Evolutionary conservation across 1,140 invertebrate genomes (phyloP).

Genomic region (Drosophila leontia): DNA sequence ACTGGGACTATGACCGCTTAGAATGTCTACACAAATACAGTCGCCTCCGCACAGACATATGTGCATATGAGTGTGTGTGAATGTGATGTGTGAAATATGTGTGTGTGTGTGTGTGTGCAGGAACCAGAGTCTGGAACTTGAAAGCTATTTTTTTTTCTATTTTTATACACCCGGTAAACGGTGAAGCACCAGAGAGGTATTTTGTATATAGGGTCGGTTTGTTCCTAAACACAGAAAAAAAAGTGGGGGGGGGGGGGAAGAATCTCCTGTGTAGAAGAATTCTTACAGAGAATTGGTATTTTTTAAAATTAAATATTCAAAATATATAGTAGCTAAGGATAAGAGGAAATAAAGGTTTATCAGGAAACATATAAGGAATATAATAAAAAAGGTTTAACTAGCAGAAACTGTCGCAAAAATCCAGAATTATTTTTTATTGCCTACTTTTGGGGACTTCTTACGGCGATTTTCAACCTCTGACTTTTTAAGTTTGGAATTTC

Average conservation of each 20-base stretch:
- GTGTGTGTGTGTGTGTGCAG: conserved; percentile 22
- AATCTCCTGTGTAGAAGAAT: background rate
- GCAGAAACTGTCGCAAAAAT: no score
- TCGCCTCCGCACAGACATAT: conserved; percentile 37
- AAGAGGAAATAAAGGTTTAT: no score
- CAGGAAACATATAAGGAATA: no score
- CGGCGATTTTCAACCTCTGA: no score
- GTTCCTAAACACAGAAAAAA: background rate
- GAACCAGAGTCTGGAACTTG: conserved; percentile 76
- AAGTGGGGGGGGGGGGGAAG: background rate
- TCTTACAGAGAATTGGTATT: background rate
- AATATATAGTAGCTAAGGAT: no score
- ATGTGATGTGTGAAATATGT: background rate
- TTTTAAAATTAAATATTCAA: no score
- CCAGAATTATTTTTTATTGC: no score
- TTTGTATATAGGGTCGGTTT: background rate
- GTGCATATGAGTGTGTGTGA: conserved; percentile 1
- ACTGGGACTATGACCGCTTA: conserved; percentile 84
- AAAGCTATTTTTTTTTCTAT: conserved; percentile 71
- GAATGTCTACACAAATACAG: conserved; percentile 77
- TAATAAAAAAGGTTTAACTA: no score
- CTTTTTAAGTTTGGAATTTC: no score
- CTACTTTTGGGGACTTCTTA: no score
- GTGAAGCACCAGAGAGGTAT: background rate
- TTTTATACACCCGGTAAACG: conserved; percentile 8